Conservation (phyloP, 2,113 vertebrate species). For the Platysteira castanea region DNA sequence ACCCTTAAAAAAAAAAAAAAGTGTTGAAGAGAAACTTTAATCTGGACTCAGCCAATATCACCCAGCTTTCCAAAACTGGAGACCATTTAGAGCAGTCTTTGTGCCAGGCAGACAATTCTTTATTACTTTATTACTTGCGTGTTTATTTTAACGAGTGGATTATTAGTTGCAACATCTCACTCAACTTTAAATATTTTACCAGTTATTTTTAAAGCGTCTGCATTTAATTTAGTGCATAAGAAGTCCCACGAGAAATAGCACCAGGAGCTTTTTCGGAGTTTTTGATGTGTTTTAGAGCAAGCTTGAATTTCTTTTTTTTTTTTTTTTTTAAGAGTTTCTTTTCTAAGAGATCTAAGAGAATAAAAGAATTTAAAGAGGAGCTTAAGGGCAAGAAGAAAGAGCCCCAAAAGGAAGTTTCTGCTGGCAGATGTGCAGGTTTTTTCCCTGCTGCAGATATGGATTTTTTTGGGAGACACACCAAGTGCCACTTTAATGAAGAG, state of each 20-base stretch:
- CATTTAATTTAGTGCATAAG: not conserved
- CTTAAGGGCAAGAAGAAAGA: not conserved
- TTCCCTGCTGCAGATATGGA: not conserved
- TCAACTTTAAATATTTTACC: not conserved
- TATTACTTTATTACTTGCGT: not conserved
- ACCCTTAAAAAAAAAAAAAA: not conserved
- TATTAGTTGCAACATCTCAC: not conserved
- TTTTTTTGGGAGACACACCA: not conserved
- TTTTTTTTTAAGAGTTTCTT: not conserved
- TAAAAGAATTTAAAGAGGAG: not conserved
- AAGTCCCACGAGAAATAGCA: not conserved
- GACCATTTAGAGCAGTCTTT: not conserved
- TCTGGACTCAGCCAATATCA: not conserved
- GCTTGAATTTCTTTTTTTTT: not conserved
- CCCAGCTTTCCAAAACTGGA: not conserved
- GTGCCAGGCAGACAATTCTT: not conserved
- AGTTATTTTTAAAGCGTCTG: not conserved
- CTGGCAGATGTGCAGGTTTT: not conserved
- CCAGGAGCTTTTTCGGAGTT: not conserved
- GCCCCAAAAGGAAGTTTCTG: not conserved
- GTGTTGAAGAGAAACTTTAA: not conserved
- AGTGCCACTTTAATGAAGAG: not conserved
- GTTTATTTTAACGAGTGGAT: not conserved
- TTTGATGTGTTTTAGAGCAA: not conserved
- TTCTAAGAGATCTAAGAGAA: not conserved